Percentiles rank a stretch among this genome's conserved stretches.
Conservation (phyloP, 1,140 invertebrate species). For the Pseudachorutes palmiensis region DNA sequence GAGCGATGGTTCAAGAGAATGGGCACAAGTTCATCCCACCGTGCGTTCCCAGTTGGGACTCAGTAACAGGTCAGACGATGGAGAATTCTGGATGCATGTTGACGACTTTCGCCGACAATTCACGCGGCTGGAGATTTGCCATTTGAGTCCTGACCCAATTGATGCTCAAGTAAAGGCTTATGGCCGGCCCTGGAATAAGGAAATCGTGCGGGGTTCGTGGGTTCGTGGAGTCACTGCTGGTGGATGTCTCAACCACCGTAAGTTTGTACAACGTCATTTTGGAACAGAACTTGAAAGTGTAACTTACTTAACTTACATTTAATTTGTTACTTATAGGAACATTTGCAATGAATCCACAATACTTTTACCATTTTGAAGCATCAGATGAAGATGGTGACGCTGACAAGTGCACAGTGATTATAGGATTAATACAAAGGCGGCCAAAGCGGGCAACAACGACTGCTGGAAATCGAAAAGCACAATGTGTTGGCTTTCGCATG, state of each 20-base stretch:
- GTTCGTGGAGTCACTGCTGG: slow-evolving; percentile 1
- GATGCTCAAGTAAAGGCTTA: background rate
- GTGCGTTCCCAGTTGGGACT: background rate
- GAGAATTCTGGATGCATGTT: slow-evolving; percentile 18
- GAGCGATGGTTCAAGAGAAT: slow-evolving; percentile 46
- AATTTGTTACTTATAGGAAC: background rate
- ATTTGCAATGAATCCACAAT: slow-evolving; percentile 6
- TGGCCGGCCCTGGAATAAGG: slow-evolving; percentile 3
- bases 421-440: background rate
- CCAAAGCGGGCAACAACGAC: background rate
- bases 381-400: slow-evolving; percentile 5
- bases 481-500: background rate
- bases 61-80: slow-evolving; percentile 2
- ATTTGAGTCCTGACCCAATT: slow-evolving; percentile 9
- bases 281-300: too few species aligned
- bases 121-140: slow-evolving; percentile 12
- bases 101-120: slow-evolving; percentile 15
- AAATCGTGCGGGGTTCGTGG: slow-evolving; percentile 2
- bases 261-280: too few species aligned
- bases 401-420: slow-evolving; percentile 13
- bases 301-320: background rate
- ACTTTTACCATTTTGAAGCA: slow-evolving; percentile 11
- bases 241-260: slow-evolving; percentile 18
- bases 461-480: background rate
- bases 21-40: background rate